Conservation (phyloP, 2,113 vertebrate genomes). For the Dolichotis patagonum region DNA sequence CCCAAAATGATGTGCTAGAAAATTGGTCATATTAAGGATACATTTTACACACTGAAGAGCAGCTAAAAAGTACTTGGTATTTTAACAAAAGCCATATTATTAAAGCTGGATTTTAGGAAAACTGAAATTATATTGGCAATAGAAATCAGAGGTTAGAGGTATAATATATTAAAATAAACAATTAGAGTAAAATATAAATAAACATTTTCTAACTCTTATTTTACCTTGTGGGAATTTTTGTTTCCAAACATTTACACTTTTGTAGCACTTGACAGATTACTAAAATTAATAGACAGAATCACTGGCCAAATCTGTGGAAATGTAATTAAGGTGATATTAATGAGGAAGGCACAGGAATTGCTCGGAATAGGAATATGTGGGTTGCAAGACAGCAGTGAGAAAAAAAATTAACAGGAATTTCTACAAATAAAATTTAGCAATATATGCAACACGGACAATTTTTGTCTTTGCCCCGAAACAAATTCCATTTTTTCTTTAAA, state of each 20-base stretch:
- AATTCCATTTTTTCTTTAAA: background rate
- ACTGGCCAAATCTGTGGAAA: background rate
- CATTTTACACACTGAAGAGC: background rate
- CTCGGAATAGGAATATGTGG: background rate
- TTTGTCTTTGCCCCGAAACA: background rate
- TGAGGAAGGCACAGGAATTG: background rate
- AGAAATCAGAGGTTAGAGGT: background rate
- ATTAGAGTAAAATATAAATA: background rate
- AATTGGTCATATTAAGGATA: background rate
- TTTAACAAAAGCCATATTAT: constrained; percentile 5
- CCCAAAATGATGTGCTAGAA: background rate
- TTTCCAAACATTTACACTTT: background rate
- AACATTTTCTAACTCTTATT: background rate
- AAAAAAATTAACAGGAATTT: background rate
- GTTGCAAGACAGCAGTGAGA: background rate
- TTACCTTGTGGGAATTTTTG: background rate
- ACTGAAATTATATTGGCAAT: background rate
- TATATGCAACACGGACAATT: background rate
- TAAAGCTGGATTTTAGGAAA: background rate
- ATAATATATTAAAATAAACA: background rate
- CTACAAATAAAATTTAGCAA: background rate
- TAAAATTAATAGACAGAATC: background rate
- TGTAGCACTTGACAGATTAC: background rate
- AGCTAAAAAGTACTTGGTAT: background rate
- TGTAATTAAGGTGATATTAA: background rate